Conservation (phyloP, 2,797 vertebrate genomes). For the Vespertilio murinus region DNA sequence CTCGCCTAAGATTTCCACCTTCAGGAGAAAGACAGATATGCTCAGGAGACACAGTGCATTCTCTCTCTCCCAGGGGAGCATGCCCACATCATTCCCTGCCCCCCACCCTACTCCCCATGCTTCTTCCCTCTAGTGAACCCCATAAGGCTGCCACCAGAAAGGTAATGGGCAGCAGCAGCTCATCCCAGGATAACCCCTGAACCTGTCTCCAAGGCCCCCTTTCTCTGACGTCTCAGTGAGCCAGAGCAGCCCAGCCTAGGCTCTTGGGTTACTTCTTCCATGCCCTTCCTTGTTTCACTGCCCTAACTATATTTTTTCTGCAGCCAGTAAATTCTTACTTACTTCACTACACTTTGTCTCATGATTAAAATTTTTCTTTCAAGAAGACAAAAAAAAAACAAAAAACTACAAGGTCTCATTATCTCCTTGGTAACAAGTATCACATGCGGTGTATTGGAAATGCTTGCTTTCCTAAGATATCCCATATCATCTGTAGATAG, state of each 20-base stretch:
- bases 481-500: neutral
- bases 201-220: neutral
- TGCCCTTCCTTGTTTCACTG: neutral
- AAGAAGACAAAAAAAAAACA: neutral
- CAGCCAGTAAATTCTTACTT: neutral
- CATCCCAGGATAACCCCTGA: neutral
- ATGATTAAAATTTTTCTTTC: neutral
- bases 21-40: too few species aligned
- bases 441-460: neutral
- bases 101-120: fast-evolving
- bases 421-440: neutral
- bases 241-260: neutral
- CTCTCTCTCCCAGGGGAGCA: neutral
- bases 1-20: too few species aligned
- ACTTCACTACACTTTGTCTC: neutral
- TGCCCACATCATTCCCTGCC: neutral
- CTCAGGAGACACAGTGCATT: too few species aligned
- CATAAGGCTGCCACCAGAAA: neutral
- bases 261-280: too few species aligned
- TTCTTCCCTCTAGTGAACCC: neutral
- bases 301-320: neutral
- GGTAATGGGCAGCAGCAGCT: neutral
- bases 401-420: neutral
- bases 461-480: neutral
- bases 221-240: neutral